A percentile compares a stretch with the other conserved stretches of the same genome.
Evolutionary conservation across 1,140 invertebrate genomes (phyloP).

Genomic region (Grapholita molesta): DNA sequence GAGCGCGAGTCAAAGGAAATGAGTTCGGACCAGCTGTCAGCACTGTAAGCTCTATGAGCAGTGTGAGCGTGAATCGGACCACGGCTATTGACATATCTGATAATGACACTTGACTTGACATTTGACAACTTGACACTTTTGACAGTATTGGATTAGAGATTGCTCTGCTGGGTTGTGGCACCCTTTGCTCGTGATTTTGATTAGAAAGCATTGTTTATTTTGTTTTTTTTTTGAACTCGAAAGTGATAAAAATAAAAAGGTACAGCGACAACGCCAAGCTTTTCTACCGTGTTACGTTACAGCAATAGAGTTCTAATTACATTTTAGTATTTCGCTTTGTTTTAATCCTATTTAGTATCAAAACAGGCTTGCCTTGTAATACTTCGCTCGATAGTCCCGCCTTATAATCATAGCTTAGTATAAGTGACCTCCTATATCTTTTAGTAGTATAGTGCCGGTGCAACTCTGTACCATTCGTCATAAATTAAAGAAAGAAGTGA

Average conservation of each 20-base stretch:
- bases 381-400: constrained; percentile 6
- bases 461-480: constrained; percentile 12
- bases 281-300: not conserved
- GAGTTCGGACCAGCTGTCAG: too few relatives aligned
- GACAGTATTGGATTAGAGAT: not conserved
- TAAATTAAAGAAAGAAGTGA: constrained; percentile 17
- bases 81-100: too few relatives aligned
- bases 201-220: constrained; percentile 3
- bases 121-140: too few relatives aligned
- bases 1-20: too few relatives aligned
- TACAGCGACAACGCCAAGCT: not conserved
- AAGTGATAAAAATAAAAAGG: not conserved
- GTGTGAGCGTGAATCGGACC: too few relatives aligned
- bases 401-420: constrained; percentile 11
- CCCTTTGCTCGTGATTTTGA: not conserved
- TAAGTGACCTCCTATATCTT: constrained; percentile 11
- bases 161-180: not conserved
- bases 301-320: not conserved
- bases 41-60: too few relatives aligned
- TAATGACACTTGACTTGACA: too few relatives aligned
- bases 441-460: not conserved
- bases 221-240: not conserved
- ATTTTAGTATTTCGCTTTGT: not conserved
- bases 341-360: not conserved
- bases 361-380: constrained; percentile 13